Evolutionary conservation across 2,113 vertebrate genomes (phyloP), one percentile per base, ranked within the genome.

Genomic region (Erinaceus europaeus): DNA sequence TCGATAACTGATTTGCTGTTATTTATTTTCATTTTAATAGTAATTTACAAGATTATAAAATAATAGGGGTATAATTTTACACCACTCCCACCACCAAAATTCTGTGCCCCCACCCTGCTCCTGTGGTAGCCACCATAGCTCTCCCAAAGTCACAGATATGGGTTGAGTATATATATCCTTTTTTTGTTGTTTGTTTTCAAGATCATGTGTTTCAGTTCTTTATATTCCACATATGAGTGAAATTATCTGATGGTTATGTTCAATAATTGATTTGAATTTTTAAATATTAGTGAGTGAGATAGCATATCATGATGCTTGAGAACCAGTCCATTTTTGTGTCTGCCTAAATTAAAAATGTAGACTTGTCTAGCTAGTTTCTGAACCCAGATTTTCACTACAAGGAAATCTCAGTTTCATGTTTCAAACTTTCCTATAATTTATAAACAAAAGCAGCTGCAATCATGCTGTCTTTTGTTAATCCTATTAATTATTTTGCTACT

Each of bases 351-450:
- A 38, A 82, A 72, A 86, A 64, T 73, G 46, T 64, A 61, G 59
- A 82, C 57, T 42, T 53, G 1, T 50, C 4, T 34, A 84, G 38
- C 32, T 74, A 65, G 53, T 77, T 86, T n/a, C n/a, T n/a, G n/a
- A n/a, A 32, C 8, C 18, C 46, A 84, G 44, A 50, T 38, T 87
- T 73, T 86, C 4, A 61, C 93, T 87, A 71, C 8, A 57, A 4
- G 36, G 34, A 90, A 78, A 80, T 68, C 72, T 72, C 42, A 87
- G 92, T 91, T 89, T 94, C 71, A 92, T 89, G 75, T 36, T 82
- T 91, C 44, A 91, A 38, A 87, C 25, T 44, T 72, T 71, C 3
- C 1, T 78, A 0, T 81, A 84, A 90, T 92, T 93, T 90, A 92
- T 85, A 81, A 83, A 85, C 46, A 87, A 69, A 94, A 53, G 7